Evolutionary conservation across 1,140 invertebrate species (phyloP).

Genomic region (Papilio polyxenes): DNA sequence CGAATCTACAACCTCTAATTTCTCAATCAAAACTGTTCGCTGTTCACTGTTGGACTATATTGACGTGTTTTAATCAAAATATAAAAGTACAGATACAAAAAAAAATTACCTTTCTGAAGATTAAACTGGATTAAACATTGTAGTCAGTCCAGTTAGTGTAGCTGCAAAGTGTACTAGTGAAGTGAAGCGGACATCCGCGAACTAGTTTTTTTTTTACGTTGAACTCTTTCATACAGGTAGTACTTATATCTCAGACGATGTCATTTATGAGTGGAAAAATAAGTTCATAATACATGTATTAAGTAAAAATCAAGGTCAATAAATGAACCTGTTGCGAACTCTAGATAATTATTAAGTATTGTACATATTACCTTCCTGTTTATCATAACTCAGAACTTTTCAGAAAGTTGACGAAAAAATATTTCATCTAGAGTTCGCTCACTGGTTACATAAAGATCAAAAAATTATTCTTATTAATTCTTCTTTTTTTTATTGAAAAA

Average conservation of each 20-base stretch:
- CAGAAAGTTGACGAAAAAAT: background rate
- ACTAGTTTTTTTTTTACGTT: slow-evolving; percentile 18
- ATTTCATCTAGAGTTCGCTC: background rate
- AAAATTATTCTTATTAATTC: too few species aligned
- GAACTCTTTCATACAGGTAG: background rate
- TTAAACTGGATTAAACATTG: background rate
- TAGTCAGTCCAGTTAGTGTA: background rate
- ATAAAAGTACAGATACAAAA: too few species aligned
- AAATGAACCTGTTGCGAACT: background rate
- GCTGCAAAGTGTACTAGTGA: background rate
- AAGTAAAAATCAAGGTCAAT: background rate
- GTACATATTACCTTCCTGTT: background rate
- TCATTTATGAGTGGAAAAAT: background rate
- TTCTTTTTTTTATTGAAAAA: too few species aligned
- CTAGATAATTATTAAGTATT: background rate
- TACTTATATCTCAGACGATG: background rate
- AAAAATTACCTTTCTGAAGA: background rate
- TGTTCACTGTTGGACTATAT: too few species aligned
- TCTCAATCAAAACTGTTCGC: too few species aligned
- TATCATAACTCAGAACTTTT: background rate
- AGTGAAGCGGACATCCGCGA: slow-evolving; percentile 2
- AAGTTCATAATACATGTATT: background rate
- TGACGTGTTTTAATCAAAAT: background rate
- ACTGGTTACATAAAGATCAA: too few species aligned
- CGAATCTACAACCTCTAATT: too few species aligned